These are phyloP conservation scores for Chondrosia reniformis DNA, from an alignment of 37 sponge, comb jelly and placozoan genomes.

Conservation along the genomic window DNA sequence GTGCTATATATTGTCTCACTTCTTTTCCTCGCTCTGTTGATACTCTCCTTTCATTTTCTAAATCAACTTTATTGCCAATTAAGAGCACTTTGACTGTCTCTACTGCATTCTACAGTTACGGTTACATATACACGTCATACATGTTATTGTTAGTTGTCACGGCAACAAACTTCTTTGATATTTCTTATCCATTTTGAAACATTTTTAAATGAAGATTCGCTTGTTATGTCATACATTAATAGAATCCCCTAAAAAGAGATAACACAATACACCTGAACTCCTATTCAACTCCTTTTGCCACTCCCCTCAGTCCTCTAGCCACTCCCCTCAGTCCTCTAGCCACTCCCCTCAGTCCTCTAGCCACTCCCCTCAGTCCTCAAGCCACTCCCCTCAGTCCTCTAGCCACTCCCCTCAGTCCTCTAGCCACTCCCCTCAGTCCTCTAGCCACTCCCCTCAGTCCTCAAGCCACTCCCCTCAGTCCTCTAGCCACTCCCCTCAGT, in stretches of 20 bases:
- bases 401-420: too few species aligned
- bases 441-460: too few species aligned
- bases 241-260: constrained; percentile 53
- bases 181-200: constrained; percentile 75
- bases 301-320: too few species aligned
- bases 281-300: too few species aligned
- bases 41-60: constrained; percentile 48
- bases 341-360: too few species aligned
- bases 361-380: too few species aligned
- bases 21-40: constrained; percentile 45
- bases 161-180: constrained; percentile 69
- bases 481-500: too few species aligned
- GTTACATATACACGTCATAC: background rate
- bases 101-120: constrained; percentile 46
- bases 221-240: constrained; percentile 81
- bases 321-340: too few species aligned
- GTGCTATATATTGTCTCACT: constrained; percentile 15
- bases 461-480: too few species aligned
- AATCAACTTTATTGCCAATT: constrained; percentile 69
- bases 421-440: too few species aligned
- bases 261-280: too few species aligned
- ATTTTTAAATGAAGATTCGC: constrained; percentile 67
- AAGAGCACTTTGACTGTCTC: constrained; percentile 53
- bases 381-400: too few species aligned
- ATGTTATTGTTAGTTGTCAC: background rate